Evolutionary conservation across 2,888 invertebrate species (phyloP).

Genomic region (Chymomyza fuscimana): DNA sequence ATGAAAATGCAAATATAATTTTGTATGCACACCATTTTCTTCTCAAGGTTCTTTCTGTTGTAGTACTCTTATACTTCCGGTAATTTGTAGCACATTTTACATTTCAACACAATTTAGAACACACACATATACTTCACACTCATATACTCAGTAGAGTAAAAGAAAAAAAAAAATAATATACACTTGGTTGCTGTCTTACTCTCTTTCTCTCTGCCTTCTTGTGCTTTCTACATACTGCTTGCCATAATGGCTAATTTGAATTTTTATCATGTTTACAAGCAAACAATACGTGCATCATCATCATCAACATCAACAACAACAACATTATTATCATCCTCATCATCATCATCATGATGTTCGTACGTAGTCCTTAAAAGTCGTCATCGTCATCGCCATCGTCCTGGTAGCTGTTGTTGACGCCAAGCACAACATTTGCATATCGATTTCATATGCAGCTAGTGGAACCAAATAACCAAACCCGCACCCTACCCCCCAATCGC

Average conservation of each 20-base stretch:
- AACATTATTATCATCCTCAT: conserved; percentile 36
- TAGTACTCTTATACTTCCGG: conserved; percentile 35
- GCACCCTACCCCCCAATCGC: conserved; percentile 17
- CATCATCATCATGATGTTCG: not conserved
- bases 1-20: conserved; percentile 48
- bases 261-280: conserved; percentile 74
- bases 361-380: not conserved
- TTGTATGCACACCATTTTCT: conserved; percentile 37
- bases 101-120: conserved; percentile 54
- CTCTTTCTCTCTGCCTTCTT: not conserved
- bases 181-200: not conserved
- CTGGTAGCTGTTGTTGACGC: conserved; percentile 30
- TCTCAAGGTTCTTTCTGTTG: conserved; percentile 52
- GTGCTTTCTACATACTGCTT: conserved; percentile 25
- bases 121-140: conserved; percentile 18
- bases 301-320: not conserved
- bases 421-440: conserved; percentile 67
- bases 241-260: conserved; percentile 72
- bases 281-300: conserved; percentile 67
- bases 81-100: conserved; percentile 67
- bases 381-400: not conserved
- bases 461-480: not conserved
- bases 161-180: not conserved
- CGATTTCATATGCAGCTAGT: conserved; percentile 64
- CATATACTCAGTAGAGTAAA: conserved; percentile 15